Percentiles rank a stretch among this genome's conserved stretches.
Conservation (phyloP, 2,888 invertebrate genomes). For the Xylota sylvarum region DNA sequence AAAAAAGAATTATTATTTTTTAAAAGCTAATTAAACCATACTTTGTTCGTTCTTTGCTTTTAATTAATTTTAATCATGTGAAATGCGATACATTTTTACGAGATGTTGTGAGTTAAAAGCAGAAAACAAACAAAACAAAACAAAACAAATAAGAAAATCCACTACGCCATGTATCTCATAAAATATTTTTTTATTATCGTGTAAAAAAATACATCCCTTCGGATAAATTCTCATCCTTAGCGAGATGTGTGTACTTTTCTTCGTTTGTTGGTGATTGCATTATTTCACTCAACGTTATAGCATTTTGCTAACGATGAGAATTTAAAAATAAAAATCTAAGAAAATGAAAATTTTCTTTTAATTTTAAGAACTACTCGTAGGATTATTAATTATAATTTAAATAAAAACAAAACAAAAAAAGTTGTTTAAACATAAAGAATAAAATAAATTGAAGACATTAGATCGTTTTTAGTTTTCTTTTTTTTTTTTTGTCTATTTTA, state of each 20-base stretch:
- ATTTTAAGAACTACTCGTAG: slow-evolving; percentile 74
- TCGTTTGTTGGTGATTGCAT: slow-evolving; percentile 8
- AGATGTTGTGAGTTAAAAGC: slow-evolving; percentile 77
- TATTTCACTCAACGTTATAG: slow-evolving; percentile 15
- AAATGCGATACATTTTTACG: slow-evolving; percentile 35
- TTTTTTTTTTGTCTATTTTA: slow-evolving; percentile 55
- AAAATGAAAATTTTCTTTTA: slow-evolving; percentile 55
- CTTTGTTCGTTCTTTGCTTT: slow-evolving; percentile 76
- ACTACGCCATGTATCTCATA: slow-evolving; percentile 76
- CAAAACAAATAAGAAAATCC: slow-evolving; percentile 60
- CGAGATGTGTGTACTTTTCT: slow-evolving; percentile 44
- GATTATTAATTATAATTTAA: slow-evolving; percentile 74
- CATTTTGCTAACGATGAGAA: slow-evolving; percentile 63
- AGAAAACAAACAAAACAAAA: slow-evolving; percentile 74
- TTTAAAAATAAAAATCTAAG: slow-evolving; percentile 44
- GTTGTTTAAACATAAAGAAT: slow-evolving; percentile 50
- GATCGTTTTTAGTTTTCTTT: slow-evolving; percentile 68
- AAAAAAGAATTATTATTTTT: slow-evolving; percentile 20
- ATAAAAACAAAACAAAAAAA: slow-evolving; percentile 45
- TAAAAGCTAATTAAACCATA: slow-evolving; percentile 39
- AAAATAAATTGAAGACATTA: slow-evolving; percentile 69
- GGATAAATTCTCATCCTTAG: slow-evolving; percentile 69
- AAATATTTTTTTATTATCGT: slow-evolving; percentile 60
- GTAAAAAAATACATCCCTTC: slow-evolving; percentile 52
- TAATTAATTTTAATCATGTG: slow-evolving; percentile 61